Evolutionary conservation across 2,797 vertebrate genomes (phyloP), one percentile per base, ranked within the genome.

Genomic region (Onychomys leucogaster): DNA sequence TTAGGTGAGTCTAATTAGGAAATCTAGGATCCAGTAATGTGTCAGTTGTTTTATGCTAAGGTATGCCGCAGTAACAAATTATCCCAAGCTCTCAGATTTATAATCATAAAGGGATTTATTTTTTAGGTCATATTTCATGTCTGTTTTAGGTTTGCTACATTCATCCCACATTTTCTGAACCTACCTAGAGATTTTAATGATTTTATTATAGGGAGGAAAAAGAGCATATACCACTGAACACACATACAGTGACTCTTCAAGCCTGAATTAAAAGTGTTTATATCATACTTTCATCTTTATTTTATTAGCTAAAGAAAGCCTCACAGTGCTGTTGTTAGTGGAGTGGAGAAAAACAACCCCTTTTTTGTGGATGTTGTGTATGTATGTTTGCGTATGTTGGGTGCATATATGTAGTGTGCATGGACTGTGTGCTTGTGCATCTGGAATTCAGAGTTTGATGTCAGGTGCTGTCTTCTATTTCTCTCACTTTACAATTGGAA

Each of bases 301-400:
- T 81, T 93, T 65, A 80, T 61, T 86, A 86, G 46, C 52, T 71
- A 76, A 61, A 82, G 81, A 52, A 84, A 86, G 25, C 59, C 76
- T 46, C 12, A 9, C 32, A 25, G 32, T 55, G 7, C 82, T 71
- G n/a, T 37, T 14, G 12, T 63, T n/a, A 57, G 6, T 94, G 32
- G 73, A 32, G 2, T 82, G 0, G 63, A 76, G 84, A 59, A 96
- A 84, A 90, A 75, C 9, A 63, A 69, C 25, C 21, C 37, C 59
- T 29, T 6, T 57, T 87, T 37, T 71, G 67, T 41, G 5, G 57
- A n/a, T 73, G 14, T 57, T 29, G 49, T 41, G 0, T 57, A 12
- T 19, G 7, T 57, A 41, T 87, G n/a, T 41, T 29, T 71, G 14
- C 34, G 27, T 17, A 21, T 86, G 34, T 37, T 87, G 8, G 8